Percentiles rank a stretch among this genome's conserved stretches.
phyloP scores from a whole-genome alignment of 2,797 vertebrate species.

The Gymnopithys bicolor region DNA sequence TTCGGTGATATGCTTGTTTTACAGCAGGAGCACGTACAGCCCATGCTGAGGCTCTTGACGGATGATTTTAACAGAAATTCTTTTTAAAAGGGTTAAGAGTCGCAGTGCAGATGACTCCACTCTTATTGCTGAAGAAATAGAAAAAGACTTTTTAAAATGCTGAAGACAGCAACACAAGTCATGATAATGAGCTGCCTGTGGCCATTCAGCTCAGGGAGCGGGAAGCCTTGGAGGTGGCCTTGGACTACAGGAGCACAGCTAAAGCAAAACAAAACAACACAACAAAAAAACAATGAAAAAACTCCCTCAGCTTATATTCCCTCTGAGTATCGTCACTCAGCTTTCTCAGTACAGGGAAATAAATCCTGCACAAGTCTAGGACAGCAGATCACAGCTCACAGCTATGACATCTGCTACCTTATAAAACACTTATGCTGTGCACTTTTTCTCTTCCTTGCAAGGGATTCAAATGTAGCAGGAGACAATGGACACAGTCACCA shows the following conservation, averaged over 20 bases:
- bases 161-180: constrained; percentile 55
- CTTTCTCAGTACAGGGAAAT: constrained; percentile 8
- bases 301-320: background rate
- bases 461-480: background rate
- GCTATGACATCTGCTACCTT: background rate
- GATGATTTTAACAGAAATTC: constrained; percentile 42
- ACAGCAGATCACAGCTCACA: background rate
- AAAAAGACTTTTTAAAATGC: constrained; percentile 53
- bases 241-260: constrained; percentile 36
- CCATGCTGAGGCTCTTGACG: background rate
- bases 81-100: constrained; percentile 57
- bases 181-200: constrained; percentile 53
- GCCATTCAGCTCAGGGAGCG: background rate
- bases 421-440: background rate
- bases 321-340: background rate
- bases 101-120: background rate
- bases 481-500: background rate
- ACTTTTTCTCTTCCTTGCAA: constrained; percentile 1
- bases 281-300: fast-evolving
- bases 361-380: background rate
- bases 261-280: constrained; percentile 26
- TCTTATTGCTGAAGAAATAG: constrained; percentile 49
- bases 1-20: background rate
- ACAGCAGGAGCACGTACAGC: constrained; percentile 44
- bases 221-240: constrained; percentile 58